Conservation (phyloP, 2,797 vertebrate species). For the Numenius phaeopus region DNA sequence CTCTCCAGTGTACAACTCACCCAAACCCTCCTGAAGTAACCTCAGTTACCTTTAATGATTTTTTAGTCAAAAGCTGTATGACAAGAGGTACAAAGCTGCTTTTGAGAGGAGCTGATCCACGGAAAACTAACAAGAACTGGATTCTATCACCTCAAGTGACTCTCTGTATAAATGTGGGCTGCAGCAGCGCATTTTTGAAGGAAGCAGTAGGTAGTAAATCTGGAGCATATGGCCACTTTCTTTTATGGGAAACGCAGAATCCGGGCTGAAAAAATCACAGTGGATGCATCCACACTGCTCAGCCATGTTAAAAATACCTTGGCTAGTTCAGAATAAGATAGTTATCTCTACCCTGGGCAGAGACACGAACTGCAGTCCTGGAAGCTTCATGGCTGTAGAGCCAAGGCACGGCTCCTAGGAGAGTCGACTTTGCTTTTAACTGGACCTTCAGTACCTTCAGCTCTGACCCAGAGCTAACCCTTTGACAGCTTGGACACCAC, state of each 20-base stretch:
- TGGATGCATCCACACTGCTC: neutral
- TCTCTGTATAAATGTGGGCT: constrained; percentile 25
- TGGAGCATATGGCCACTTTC: constrained; percentile 52
- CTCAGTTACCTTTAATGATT: neutral
- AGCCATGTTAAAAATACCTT: constrained; percentile 38
- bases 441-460: too few relatives aligned
- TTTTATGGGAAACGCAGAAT: constrained; percentile 26
- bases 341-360: neutral
- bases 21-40: neutral
- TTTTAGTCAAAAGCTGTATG: neutral
- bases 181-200: constrained; percentile 21
- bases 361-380: neutral
- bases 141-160: constrained; percentile 39
- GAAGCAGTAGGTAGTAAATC: constrained; percentile 59
- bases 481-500: neutral
- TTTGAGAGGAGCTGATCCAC: neutral
- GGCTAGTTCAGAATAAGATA: neutral
- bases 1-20: neutral
- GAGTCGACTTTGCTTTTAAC: neutral
- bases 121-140: neutral
- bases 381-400: neutral
- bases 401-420: neutral
- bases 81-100: neutral
- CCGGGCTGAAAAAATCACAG: neutral
- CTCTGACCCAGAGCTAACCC: neutral